phyloP scores from a whole-genome alignment of 2,113 vertebrate species.

The Suricata suricatta region DNA sequence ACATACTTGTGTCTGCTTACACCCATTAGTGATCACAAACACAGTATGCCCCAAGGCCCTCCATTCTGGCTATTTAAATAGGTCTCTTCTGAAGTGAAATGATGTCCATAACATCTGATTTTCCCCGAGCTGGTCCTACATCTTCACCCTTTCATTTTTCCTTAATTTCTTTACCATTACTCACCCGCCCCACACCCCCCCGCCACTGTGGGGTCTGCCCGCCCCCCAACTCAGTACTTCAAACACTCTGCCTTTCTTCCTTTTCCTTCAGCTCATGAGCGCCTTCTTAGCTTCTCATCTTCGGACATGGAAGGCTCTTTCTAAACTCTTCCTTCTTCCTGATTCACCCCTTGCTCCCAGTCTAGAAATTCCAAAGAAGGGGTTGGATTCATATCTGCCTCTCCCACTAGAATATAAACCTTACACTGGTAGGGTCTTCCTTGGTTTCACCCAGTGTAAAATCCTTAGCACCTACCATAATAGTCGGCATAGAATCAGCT shows the following conservation, averaged over 20 bases:
- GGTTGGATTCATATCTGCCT: neutral
- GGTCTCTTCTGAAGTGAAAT: neutral
- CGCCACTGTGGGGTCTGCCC: neutral
- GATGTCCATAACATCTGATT: constrained; percentile 37
- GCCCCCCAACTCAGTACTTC: neutral
- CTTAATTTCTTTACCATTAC: neutral
- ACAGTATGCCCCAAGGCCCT: neutral
- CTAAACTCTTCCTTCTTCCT: neutral
- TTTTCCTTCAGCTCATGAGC: neutral
- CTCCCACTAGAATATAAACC: neutral
- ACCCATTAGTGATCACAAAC: neutral
- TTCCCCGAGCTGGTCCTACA: constrained; percentile 39
- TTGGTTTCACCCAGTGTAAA: neutral
- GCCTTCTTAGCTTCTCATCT: neutral
- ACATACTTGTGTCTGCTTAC: neutral
- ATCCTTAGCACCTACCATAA: neutral
- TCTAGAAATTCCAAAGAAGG: neutral
- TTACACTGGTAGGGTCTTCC: neutral
- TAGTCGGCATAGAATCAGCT: neutral
- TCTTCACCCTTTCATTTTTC: neutral
- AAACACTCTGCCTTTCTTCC: neutral
- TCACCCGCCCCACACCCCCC: neutral
- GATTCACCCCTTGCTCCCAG: neutral
- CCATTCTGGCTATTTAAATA: neutral
- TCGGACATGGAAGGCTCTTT: neutral